Base-by-base conservation (phyloP, 2,888 invertebrate genomes). In the Aradus depressus region DNA sequence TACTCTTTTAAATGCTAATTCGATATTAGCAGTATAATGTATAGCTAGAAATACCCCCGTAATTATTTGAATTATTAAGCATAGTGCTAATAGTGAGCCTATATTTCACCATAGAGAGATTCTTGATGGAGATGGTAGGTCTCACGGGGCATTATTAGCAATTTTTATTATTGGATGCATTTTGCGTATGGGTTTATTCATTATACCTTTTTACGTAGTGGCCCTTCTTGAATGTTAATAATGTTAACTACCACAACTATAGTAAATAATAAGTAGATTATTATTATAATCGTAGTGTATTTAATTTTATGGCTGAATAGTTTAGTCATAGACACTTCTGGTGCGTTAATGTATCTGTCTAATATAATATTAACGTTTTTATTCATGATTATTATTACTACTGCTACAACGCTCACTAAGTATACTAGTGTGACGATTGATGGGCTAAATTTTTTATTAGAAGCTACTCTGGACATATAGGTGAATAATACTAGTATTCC, bases 41-140 rank as follows among this genome's bases (percentile, higher is more conserved):
- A 82, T 79, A 0, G 81, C 74, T 70, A 82, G 64, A 65, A 83
- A 79, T 64, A 83, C 60, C 37, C 81, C 82, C 22, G 80, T 76
- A 51, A 78, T 55, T 68, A 81, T 77, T 77, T 83, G 81, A 53
- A 74, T 72, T 52, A 74, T 68, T 73, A 80, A 67, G 61, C 76
- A 78, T 66, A 80, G 54, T 38, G 75, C 77, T 71, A 80, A 60
- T 61, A 80, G 59, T 0, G 79, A 80, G 4, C 79, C 80, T 70
- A 80, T 80, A 67, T 82, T 81, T 78, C 81, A 82, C 72, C 74
- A 73, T 28, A 67, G 57, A 37, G 75, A 75, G 65, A 80, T 78
- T 70, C 78, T 79, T 22, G 72, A 67, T 0, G 79, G 79, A 0
- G 75, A 66, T 0, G 79, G 80, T 60, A 80, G 58, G 61, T 75